Conservation (phyloP, 2,797 vertebrate species). For the Protonibea diacanthus region DNA sequence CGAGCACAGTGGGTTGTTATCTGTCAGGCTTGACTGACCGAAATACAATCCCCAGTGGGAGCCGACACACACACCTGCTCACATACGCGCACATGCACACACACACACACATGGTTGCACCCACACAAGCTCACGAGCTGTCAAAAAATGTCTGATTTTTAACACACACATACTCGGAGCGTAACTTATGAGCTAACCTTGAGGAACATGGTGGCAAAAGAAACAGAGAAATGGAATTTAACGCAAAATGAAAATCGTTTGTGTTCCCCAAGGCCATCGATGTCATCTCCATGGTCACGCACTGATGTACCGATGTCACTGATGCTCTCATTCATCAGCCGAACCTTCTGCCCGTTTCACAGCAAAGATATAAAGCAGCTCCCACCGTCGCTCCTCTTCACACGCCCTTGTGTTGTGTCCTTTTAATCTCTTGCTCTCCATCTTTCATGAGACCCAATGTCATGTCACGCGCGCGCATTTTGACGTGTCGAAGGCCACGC, state of each 20-base stretch:
- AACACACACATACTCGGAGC: slow-evolving; percentile 12
- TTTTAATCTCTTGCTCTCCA: slow-evolving; percentile 52
- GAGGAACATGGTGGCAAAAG: slow-evolving; percentile 23
- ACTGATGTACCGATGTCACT: slow-evolving; percentile 34
- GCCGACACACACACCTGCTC: slow-evolving; percentile 19
- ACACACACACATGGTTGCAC: slow-evolving; percentile 17
- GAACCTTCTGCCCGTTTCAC: slow-evolving; percentile 42
- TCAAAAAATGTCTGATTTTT: slow-evolving; percentile 21
- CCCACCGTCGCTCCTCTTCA: slow-evolving; percentile 7
- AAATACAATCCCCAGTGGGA: slow-evolving; percentile 77
- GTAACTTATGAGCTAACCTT: slow-evolving; percentile 51
- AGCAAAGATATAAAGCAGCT: slow-evolving; percentile 38
- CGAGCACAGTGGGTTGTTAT: slow-evolving; percentile 74
- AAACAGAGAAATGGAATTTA: slow-evolving; percentile 46
- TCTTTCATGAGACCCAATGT: slow-evolving; percentile 48
- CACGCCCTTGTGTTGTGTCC: slow-evolving; percentile 46
- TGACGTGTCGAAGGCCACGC: slow-evolving; percentile 6
- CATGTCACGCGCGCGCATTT: slow-evolving; percentile 11
- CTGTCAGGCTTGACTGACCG: slow-evolving; percentile 76
- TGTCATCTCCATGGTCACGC: slow-evolving; percentile 49
- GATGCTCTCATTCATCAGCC: slow-evolving; percentile 55
- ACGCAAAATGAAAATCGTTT: slow-evolving; percentile 40
- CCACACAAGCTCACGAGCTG: neutral
- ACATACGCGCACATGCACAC: too few species aligned
- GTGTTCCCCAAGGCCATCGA: slow-evolving; percentile 33